A percentile compares a stretch with the other conserved stretches of the same genome.
These are phyloP conservation scores for Phyllotreta cruciferae DNA, from an alignment of 2,888 invertebrate genomes.

Conservation along the genomic window DNA sequence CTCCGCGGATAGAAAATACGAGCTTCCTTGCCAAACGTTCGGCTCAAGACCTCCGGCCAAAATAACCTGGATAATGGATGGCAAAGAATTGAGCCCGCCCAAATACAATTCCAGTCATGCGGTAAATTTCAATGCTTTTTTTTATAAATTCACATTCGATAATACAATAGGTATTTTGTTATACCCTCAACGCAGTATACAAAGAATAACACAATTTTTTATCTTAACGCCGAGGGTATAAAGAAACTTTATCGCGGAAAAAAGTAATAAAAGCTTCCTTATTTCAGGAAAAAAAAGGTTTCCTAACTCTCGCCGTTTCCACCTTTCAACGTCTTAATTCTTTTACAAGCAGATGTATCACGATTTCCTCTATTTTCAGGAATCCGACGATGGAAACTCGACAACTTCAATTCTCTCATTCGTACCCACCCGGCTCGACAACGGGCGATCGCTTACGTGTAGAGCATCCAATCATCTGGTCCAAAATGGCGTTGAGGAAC, in stretches of 20 bases:
- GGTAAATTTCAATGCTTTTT: constrained; percentile 55
- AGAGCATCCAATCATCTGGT: constrained; percentile 80
- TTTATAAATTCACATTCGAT: constrained; percentile 1
- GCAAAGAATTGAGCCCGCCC: constrained; percentile 64
- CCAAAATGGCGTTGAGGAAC: constrained; percentile 76
- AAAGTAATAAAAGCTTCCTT: no score
- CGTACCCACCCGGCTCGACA: constrained; percentile 78
- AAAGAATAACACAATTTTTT: not conserved
- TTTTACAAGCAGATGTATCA: constrained; percentile 8
- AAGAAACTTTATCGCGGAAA: no score
- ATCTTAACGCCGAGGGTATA: no score
- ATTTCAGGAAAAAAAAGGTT: constrained; percentile 8
- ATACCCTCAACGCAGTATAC: constrained; percentile 2
- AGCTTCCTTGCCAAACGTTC: constrained; percentile 81
- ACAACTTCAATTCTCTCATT: constrained; percentile 79
- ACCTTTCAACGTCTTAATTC: constrained; percentile 16
- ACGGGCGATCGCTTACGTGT: constrained; percentile 80
- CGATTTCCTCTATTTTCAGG: constrained; percentile 62
- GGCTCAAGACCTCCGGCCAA: constrained; percentile 87
- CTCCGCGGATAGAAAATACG: constrained; percentile 82
- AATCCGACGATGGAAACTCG: constrained; percentile 81
- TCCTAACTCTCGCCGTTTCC: constrained; percentile 3
- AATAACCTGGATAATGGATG: constrained; percentile 87
- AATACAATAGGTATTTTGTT: not conserved
- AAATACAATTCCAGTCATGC: constrained; percentile 62